Conservation (phyloP, 2,113 vertebrate species). For the Megaceryle torquata region DNA sequence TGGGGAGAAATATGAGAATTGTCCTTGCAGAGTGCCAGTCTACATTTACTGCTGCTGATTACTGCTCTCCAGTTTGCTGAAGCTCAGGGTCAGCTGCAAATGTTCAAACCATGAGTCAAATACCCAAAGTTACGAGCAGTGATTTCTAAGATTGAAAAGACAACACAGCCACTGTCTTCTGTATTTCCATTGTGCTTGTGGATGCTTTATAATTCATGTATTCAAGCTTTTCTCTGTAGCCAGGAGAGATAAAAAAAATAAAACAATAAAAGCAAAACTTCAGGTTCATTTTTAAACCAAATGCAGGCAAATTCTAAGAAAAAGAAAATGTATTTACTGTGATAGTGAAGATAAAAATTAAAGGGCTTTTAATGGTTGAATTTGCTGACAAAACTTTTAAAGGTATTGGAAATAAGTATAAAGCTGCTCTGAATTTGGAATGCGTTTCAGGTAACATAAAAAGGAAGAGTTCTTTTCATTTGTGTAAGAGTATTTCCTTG, state of each 20-base stretch:
- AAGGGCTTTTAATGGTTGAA: not conserved
- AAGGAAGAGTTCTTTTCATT: not conserved
- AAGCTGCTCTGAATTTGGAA: not conserved
- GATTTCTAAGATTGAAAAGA: not conserved
- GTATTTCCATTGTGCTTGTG: not conserved
- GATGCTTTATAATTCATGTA: not conserved
- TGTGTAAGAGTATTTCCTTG: not conserved
- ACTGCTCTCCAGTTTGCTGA: not conserved
- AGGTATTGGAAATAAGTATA: not conserved
- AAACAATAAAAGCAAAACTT: not conserved
- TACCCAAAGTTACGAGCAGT: not conserved
- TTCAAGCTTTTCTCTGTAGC: not conserved
- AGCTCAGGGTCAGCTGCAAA: not conserved
- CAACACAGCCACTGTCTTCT: not conserved
- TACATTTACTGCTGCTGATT: not conserved
- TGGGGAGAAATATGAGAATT: not conserved
- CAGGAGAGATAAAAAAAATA: not conserved
- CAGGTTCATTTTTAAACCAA: not conserved
- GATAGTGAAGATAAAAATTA: not conserved
- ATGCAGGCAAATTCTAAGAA: not conserved
- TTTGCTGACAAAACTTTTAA: not conserved
- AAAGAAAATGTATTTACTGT: not conserved
- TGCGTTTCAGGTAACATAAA: not conserved
- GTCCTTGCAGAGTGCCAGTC: not conserved
- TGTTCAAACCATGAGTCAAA: rapidly evolving